Evolutionary conservation across 2,113 vertebrate genomes (phyloP).

Genomic region (Caranx melampygus): DNA sequence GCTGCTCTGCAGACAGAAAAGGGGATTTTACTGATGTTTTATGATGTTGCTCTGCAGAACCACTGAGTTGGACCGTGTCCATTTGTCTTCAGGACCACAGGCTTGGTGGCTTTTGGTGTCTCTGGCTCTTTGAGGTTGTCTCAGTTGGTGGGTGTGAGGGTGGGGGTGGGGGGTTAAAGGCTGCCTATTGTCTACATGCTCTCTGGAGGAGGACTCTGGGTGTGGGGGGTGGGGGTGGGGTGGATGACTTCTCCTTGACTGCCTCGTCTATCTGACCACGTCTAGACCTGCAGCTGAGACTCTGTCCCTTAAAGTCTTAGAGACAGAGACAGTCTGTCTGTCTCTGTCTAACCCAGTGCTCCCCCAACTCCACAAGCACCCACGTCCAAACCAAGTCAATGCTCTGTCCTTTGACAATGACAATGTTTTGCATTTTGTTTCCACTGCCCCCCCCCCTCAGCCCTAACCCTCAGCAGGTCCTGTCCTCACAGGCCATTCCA

Average conservation of each 20-base stretch:
- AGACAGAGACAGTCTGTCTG: conserved; percentile 78
- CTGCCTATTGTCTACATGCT: conserved; percentile 51
- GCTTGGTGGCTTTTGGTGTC: neutral
- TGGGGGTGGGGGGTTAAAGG: conserved; percentile 7
- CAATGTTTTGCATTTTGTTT: conserved; percentile 19
- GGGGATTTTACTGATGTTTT: no score
- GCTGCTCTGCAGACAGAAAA: no score
- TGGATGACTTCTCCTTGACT: conserved; percentile 60
- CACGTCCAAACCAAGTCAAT: conserved; percentile 41
- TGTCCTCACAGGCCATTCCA: conserved; percentile 67
- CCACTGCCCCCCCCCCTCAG: no score
- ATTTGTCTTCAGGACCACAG: neutral
- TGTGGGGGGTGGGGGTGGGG: conserved; percentile 48
- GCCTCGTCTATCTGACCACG: conserved; percentile 43
- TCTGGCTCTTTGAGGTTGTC: neutral
- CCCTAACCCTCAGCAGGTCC: neutral
- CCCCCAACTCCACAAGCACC: conserved; percentile 44
- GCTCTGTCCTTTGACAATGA: conserved; percentile 7
- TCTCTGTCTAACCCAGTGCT: conserved; percentile 64
- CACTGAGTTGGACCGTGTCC: no score
- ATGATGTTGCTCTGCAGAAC: no score
- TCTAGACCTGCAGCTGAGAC: conserved; percentile 67
- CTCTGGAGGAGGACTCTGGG: conserved; percentile 23
- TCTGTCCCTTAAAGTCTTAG: conserved; percentile 66
- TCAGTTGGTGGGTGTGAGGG: conserved; percentile 7